A percentile compares a stretch with the other conserved stretches of the same genome.
Evolutionary conservation across 2,797 vertebrate genomes (phyloP).

Genomic region (Sciurus carolinensis): DNA sequence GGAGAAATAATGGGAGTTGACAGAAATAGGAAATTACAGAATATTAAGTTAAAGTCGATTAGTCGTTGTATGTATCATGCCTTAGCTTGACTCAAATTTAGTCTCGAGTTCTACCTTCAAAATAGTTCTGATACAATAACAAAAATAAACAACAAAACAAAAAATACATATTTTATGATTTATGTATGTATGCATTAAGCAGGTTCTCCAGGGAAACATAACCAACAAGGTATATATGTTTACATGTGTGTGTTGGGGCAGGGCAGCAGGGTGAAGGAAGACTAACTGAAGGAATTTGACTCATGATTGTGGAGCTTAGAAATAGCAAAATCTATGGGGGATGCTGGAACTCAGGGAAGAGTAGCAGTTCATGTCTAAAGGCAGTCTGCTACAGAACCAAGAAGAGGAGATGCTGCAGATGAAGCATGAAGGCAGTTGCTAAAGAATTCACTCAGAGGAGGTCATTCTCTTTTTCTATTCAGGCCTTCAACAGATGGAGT

Average conservation of each 20-base stretch:
- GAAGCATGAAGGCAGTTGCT: not conserved
- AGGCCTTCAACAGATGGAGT: not conserved
- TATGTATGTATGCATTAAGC: not conserved
- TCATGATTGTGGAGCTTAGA: not conserved
- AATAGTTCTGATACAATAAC: not conserved
- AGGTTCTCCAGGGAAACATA: not conserved
- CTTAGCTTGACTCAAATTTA: not conserved
- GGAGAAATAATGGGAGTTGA: not conserved
- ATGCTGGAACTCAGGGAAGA: not conserved
- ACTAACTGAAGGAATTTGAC: not conserved
- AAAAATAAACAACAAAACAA: not conserved
- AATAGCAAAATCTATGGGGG: not conserved
- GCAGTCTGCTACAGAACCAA: not conserved
- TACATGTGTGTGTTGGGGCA: too few species aligned
- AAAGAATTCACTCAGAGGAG: not conserved
- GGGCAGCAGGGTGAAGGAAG: accelerated
- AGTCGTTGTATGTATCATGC: not conserved
- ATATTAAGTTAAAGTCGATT: not conserved
- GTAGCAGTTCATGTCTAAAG: not conserved
- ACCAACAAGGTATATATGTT: not conserved
- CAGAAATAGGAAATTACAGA: not conserved
- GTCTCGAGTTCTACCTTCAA: not conserved
- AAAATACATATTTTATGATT: not conserved
- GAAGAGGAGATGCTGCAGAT: too few species aligned
- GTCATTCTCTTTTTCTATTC: not conserved